Evolutionary conservation across 2,888 invertebrate genomes (phyloP).

Genomic region (Aphrophora alni): DNA sequence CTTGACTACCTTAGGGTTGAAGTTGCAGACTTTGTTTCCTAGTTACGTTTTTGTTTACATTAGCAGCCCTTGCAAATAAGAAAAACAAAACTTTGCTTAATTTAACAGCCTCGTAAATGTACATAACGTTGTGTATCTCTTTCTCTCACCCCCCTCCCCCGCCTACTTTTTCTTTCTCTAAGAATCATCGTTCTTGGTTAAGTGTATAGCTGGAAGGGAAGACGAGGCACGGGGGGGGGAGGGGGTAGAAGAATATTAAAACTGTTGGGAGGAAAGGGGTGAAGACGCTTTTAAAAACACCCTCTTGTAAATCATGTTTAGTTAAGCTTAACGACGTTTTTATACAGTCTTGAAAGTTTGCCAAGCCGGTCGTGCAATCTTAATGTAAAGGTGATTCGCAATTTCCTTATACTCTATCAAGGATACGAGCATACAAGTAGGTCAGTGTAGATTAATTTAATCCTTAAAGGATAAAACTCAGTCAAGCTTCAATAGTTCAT

Average conservation of each 20-base stretch:
- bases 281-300: background rate
- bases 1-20: background rate
- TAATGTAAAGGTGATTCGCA: no score
- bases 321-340: background rate
- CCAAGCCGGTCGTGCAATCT: background rate
- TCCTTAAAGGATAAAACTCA: no score
- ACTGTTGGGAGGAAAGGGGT: background rate
- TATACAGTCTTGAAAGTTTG: background rate
- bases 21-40: background rate
- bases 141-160: background rate
- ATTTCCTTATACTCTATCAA: no score
- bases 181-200: no score
- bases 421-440: no score
- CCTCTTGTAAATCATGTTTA: background rate
- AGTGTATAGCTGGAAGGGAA: background rate
- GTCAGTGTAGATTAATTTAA: no score
- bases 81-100: background rate
- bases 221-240: background rate
- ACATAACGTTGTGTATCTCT: background rate
- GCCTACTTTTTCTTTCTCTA: background rate
- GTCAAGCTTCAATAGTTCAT: no score
- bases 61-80: background rate
- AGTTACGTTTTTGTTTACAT: background rate
- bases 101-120: background rate
- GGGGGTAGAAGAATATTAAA: background rate